Conservation (phyloP, 2,113 vertebrate species). For the Microtus pennsylvanicus region DNA sequence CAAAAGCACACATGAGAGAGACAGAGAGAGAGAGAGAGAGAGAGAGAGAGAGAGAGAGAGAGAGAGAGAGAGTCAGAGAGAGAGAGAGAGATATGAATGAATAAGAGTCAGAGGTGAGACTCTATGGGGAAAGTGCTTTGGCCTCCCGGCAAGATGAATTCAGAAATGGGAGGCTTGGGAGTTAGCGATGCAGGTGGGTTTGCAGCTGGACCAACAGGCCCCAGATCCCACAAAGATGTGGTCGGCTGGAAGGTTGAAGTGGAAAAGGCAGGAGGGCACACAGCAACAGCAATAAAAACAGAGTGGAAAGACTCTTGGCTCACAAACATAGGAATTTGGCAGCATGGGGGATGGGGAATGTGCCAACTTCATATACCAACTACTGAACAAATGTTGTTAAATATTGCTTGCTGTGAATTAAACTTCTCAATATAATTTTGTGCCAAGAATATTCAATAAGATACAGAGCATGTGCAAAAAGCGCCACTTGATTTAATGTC, state of each 20-base stretch:
- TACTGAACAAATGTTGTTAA: conserved; percentile 78
- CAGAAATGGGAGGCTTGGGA: not conserved
- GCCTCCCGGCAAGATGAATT: not conserved
- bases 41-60: not conserved
- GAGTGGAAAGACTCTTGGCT: conserved; percentile 62
- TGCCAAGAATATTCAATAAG: conserved; percentile 69
- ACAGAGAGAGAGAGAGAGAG: no score
- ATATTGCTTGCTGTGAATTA: conserved; percentile 76
- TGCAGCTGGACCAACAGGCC: conserved; percentile 19
- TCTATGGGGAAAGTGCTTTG: not conserved
- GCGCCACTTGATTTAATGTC: conserved; percentile 23
- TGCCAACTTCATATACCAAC: conserved; percentile 71
- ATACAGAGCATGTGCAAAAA: conserved; percentile 32
- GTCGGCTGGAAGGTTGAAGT: not conserved
- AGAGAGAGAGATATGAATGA: not conserved
- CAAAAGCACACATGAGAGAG: not conserved
- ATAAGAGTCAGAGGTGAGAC: not conserved
- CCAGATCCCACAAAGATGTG: not conserved
- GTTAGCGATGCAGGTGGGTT: not conserved
- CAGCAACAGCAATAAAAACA: conserved; percentile 14
- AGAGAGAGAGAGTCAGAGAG: no score
- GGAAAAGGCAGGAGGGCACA: conserved; percentile 8
- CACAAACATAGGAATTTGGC: conserved; percentile 58
- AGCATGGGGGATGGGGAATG: conserved; percentile 1
- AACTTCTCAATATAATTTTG: conserved; percentile 54